These are phyloP conservation scores for Chorisops tibialis DNA, from an alignment of 2,888 invertebrate species.

Conservation along the genomic window DNA sequence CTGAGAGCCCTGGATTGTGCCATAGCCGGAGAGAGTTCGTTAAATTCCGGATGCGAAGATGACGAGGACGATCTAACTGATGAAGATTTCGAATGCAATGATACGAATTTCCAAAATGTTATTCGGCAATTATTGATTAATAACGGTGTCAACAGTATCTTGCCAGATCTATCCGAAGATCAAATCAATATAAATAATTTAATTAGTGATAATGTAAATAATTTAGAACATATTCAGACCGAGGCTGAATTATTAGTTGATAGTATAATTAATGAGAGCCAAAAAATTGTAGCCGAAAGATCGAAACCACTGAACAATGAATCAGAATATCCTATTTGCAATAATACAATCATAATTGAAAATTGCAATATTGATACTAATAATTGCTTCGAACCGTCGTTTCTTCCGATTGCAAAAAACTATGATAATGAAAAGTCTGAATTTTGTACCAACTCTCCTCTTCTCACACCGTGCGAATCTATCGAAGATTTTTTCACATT, in stretches of 20 bases:
- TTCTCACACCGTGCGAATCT: slow-evolving; percentile 7
- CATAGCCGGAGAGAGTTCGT: slow-evolving; percentile 34
- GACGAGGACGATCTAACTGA: slow-evolving; percentile 21
- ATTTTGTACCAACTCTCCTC: background rate
- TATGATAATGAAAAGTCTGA: slow-evolving; percentile 17
- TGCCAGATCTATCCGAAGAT: slow-evolving; percentile 13
- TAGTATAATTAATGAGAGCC: slow-evolving; percentile 34
- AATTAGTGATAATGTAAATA: background rate
- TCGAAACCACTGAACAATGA: background rate
- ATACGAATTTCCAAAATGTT: slow-evolving; percentile 31
- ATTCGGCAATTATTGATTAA: slow-evolving; percentile 30
- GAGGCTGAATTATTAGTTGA: slow-evolving; percentile 35
- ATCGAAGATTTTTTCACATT: slow-evolving; percentile 15
- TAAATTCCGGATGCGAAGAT: slow-evolving; percentile 25
- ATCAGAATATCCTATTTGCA: background rate
- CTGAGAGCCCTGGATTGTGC: slow-evolving; percentile 36
- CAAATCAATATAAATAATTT: slow-evolving; percentile 5
- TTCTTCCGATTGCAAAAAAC: background rate
- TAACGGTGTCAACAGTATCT: slow-evolving; percentile 26
- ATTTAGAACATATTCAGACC: slow-evolving; percentile 12
- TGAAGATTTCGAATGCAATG: slow-evolving; percentile 27
- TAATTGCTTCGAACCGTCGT: too few relatives aligned
- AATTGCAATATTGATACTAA: background rate
- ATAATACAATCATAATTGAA: background rate
- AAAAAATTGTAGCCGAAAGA: slow-evolving; percentile 29